Evolutionary conservation across 2,797 vertebrate species (phyloP), one percentile per base, ranked within the genome.

Genomic region (Anguilla megastoma): DNA sequence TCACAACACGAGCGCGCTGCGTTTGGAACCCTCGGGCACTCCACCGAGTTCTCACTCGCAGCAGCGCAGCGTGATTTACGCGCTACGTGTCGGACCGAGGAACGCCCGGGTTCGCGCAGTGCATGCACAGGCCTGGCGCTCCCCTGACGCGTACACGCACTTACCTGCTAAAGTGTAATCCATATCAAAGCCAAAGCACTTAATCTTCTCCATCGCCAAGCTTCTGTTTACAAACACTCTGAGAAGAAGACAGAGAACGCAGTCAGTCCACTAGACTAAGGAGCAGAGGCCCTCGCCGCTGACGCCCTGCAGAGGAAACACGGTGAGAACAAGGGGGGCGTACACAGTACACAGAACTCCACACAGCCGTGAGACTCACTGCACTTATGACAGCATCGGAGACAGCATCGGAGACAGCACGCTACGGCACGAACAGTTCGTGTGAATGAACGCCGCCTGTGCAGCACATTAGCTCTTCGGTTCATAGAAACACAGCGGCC

Each of bases 121-220:
- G 4, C 14, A 18, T 18, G 54, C 14, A 63, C 30, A 63, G 33
- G 60, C 76, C 36, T 21, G 18, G 36, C 52, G 16, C n/a, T 50
- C 36, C 24, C 7, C 27, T 3, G 50, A 36, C 80, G 84, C 27
- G 63, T n/a, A 10, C 27, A 24, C 85, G 82, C 92, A 96, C 97
- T 95, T 91, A 98, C 98, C 98, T 94, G 98, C 98, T 90, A 99
- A 95, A 84, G 98, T 99, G 91, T 99, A 99, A 96, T 99, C 98
- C 98, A 99, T 99, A 95, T 99, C 98, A 96, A 99, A 99, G 90
- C 98, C 98, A 95, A 99, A 99, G 94, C 97, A 98, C 93, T 99
- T 99, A 92, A 99, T 99, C 96, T 99, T 99, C 96, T 99, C 98
- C 98, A 99, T 99, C 90, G 98, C 98, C 96, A 99, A 96, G 95